Evolutionary conservation across 2,797 vertebrate species (phyloP).

Genomic region (Muraenolepis orangiensis): DNA sequence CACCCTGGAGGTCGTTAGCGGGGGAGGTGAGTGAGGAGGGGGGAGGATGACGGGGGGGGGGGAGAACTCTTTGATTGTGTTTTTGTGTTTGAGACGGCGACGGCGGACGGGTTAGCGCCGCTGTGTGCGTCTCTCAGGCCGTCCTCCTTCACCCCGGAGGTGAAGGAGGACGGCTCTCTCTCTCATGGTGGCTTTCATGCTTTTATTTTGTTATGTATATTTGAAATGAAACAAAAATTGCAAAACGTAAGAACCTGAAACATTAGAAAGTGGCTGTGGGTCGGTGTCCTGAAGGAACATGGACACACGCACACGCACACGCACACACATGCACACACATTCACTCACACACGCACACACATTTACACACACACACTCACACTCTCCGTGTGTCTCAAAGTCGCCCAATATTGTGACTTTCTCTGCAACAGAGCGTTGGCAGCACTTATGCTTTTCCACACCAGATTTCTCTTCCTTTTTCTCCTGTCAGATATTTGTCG

Average conservation of each 20-base stretch:
- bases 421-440: background rate
- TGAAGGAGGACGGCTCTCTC: no score
- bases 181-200: background rate
- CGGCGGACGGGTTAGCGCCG: no score
- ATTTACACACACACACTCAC: background rate
- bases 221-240: background rate
- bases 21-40: no score
- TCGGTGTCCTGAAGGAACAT: background rate
- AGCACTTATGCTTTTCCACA: slow-evolving; percentile 13
- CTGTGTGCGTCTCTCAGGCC: no score
- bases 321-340: background rate
- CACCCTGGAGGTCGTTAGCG: no score
- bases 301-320: background rate
- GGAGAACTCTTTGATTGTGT: no score
- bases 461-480: slow-evolving; percentile 3
- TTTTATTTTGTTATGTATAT: background rate
- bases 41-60: no score
- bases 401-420: background rate
- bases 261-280: background rate
- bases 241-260: background rate
- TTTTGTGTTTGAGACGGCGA: no score
- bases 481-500: slow-evolving; percentile 36
- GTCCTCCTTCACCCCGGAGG: no score
- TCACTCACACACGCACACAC: no score
- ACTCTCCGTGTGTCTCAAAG: background rate